A percentile compares a stretch with the other conserved stretches of the same genome.
Evolutionary conservation across 2,113 vertebrate genomes (phyloP).

Genomic region (Dasyprocta punctata): DNA sequence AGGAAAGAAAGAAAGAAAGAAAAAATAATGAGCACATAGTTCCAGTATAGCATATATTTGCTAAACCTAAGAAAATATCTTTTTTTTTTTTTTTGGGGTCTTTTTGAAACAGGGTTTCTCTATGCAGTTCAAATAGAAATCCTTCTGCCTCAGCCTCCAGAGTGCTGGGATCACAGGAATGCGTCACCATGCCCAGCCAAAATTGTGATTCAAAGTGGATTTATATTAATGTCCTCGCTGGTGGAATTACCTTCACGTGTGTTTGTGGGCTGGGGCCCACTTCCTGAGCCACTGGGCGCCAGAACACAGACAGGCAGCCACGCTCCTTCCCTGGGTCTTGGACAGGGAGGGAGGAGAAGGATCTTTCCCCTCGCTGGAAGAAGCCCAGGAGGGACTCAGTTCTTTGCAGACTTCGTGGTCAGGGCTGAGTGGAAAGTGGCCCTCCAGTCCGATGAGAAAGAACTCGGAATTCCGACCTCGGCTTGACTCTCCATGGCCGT

Average conservation of each 20-base stretch:
- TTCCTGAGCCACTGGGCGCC: not conserved
- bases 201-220: not conserved
- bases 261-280: not conserved
- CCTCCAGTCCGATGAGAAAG: not conserved
- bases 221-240: not conserved
- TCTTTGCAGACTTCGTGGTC: not conserved
- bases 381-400: not conserved
- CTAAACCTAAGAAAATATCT: not conserved
- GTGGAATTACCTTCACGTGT: not conserved
- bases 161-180: not conserved
- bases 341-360: not conserved
- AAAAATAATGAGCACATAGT: not conserved
- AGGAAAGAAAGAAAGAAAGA: not conserved
- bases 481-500: not conserved
- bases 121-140: not conserved
- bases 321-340: not conserved
- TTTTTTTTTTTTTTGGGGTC: not conserved
- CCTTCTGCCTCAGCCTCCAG: not conserved
- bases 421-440: too few species aligned
- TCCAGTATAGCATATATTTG: not conserved
- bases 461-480: not conserved
- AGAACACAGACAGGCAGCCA: not conserved
- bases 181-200: not conserved
- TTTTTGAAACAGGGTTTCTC: not conserved
- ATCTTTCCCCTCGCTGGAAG: not conserved